These are phyloP conservation scores for Haliaeetus leucogaster DNA, from an alignment of 2,113 vertebrate genomes.

Conservation along the genomic window DNA sequence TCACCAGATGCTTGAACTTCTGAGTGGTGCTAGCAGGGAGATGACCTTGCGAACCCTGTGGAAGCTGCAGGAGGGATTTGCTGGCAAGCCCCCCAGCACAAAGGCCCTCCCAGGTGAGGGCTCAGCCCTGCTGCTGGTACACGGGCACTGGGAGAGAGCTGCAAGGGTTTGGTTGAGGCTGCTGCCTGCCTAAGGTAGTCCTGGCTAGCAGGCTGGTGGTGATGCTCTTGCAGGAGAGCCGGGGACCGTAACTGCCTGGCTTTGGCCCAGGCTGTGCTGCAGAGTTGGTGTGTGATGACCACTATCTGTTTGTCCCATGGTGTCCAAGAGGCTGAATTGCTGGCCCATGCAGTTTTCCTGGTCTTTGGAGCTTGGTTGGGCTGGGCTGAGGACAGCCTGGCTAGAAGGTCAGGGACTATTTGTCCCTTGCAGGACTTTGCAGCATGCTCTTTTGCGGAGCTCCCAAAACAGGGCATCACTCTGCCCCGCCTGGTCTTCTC, in stretches of 20 bases:
- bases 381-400: neutral
- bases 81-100: fast-evolving
- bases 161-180: neutral
- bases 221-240: neutral
- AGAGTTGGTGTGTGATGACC: too few species aligned
- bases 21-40: neutral
- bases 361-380: neutral
- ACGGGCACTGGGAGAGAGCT: neutral
- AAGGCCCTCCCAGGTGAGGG: neutral
- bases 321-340: neutral
- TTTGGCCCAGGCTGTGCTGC: neutral
- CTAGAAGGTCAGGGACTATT: fast-evolving
- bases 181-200: neutral
- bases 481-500: neutral
- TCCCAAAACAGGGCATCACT: neutral
- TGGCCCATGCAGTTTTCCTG: neutral
- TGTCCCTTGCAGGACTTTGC: neutral
- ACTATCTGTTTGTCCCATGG: fast-evolving
- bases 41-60: neutral
- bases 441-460: neutral
- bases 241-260: neutral
- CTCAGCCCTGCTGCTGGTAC: neutral
- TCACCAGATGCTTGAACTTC: neutral
- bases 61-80: neutral
- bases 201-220: neutral